Evolutionary conservation across 1,140 invertebrate species (phyloP), one percentile per base, ranked within the genome.

Genomic region (Drosophila lini): DNA sequence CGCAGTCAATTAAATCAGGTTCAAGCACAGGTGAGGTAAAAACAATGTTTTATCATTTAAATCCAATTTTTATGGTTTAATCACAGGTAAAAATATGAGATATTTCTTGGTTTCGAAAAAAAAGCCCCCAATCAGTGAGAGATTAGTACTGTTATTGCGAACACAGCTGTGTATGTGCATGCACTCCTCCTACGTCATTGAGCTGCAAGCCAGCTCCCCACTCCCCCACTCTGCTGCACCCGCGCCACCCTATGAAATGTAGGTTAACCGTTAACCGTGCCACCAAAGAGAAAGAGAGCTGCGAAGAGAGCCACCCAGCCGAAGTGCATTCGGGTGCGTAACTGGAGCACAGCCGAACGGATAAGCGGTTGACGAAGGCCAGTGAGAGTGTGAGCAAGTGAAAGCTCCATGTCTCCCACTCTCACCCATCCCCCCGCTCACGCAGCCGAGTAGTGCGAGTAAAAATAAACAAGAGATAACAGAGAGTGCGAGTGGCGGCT

Each of bases 271-370:
- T 61, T 64, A 42, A 41, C 57, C 56, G 61, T 32, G 28, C 52
- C 52, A 38, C 8, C 52, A 2, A 55, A 55, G 34, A 55, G 19
- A 55, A 42, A 25, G 38, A 41, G 19, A 61, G 19, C 19, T 42
- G 28, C 16, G 2, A 42, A 60, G 19, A 40, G 60, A 57, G 19
- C 16, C 6, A 10, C 11, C 1, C 15, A 8, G 7, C 8, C 36
- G 28, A 64, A 42, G 13, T 61, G 61, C 61, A 64, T 64, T 64
- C 61, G 57, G 61, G 38, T 61, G 38, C 38, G 57, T 42, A 64
- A 64, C 56, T 64, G 61, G 61, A 64, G 61, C 61, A 64, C 19
- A 61, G 61, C 38, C 59, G 61, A 61, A 32, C 15, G 50, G 50
- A 36, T 13, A 36, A 15, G n/a, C 28, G n/a, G 5, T 16, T 16